phyloP scores from a whole-genome alignment of 2,888 invertebrate species.

The Taenaris catops region DNA sequence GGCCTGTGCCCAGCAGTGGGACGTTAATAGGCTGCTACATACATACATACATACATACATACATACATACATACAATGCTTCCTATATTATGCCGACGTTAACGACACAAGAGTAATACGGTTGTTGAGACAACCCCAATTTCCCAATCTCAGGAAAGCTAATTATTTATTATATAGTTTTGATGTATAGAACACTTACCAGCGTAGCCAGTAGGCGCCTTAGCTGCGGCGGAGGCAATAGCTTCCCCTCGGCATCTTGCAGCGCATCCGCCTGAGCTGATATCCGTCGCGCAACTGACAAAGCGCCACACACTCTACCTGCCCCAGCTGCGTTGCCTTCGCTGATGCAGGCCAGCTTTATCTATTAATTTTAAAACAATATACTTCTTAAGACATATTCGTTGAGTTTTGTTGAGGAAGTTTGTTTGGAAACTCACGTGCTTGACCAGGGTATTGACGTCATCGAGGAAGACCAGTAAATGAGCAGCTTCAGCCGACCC shows the following conservation, averaged over 20 bases:
- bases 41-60: too few species aligned
- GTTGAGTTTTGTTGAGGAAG: too few species aligned
- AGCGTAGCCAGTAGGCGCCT: slow-evolving; percentile 88
- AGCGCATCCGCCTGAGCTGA: slow-evolving; percentile 64
- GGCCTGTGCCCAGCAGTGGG: too few species aligned
- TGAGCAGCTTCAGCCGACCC: slow-evolving; percentile 84
- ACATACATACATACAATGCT: too few species aligned
- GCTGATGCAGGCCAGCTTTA: slow-evolving; percentile 69
- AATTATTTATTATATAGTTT: too few species aligned
- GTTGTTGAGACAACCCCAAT: too few species aligned
- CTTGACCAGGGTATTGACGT: slow-evolving; percentile 91
- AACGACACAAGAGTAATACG: too few species aligned
- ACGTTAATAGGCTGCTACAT: too few species aligned
- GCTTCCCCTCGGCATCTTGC: slow-evolving; percentile 87
- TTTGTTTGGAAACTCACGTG: slow-evolving; percentile 82
- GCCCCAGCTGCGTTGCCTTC: slow-evolving; percentile 38
- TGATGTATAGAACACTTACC: slow-evolving; percentile 47
- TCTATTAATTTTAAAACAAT: too few species aligned
- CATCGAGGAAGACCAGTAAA: slow-evolving; percentile 90
- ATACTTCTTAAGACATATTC: too few species aligned
- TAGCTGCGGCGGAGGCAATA: slow-evolving; percentile 87
- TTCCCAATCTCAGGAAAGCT: too few species aligned
- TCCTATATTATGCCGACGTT: too few species aligned
- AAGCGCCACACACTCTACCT: slow-evolving; percentile 50
- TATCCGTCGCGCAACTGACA: slow-evolving; percentile 84